Evolutionary conservation across 2,113 vertebrate genomes (phyloP).

Genomic region (Tachuris rubrigastra): DNA sequence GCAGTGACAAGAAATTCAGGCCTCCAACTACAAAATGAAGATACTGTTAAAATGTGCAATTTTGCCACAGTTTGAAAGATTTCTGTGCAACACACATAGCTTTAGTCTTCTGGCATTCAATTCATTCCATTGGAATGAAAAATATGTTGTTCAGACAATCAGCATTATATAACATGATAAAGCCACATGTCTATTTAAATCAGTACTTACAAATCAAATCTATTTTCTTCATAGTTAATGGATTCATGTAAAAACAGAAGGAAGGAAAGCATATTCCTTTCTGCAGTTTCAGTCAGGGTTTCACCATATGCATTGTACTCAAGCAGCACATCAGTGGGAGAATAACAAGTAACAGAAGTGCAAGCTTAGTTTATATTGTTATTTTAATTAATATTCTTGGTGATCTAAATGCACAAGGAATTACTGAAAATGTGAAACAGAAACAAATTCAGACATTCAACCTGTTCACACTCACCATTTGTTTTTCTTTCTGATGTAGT

Average conservation of each 20-base stretch:
- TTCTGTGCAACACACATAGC: neutral
- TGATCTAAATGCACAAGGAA: neutral
- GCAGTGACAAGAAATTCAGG: neutral
- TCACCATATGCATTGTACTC: neutral
- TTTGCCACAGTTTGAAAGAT: neutral
- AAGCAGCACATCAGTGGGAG: neutral
- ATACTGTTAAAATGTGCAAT: neutral
- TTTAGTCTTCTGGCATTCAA: neutral
- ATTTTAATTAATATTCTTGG: neutral
- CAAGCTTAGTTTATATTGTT: neutral
- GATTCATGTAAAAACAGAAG: neutral
- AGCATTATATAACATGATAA: neutral
- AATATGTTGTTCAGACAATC: neutral
- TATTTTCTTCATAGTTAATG: neutral
- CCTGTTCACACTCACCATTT: slow-evolving; percentile 86
- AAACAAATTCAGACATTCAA: neutral
- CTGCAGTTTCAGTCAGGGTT: neutral
- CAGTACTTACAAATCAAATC: neutral
- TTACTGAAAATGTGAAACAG: neutral
- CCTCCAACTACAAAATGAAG: neutral
- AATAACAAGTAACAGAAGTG: neutral
- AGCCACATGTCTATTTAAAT: neutral
- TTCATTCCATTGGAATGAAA: neutral
- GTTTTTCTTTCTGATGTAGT: slow-evolving; percentile 99
- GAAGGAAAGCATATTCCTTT: neutral